phyloP scores from a whole-genome alignment of 2,113 vertebrate species.

The Heteronetta atricapilla region DNA sequence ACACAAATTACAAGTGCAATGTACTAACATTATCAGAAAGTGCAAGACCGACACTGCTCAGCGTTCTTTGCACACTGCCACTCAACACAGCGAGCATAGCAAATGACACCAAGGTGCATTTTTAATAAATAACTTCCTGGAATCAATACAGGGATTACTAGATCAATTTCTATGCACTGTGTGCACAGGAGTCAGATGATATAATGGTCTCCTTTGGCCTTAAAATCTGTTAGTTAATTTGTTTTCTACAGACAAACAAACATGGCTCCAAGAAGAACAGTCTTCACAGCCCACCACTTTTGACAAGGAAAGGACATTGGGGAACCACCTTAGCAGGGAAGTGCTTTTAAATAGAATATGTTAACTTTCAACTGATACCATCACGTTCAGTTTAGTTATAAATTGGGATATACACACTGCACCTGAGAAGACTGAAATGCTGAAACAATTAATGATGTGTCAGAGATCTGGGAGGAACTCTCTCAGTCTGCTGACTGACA shows the following conservation, averaged over 20 bases:
- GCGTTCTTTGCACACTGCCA: background rate
- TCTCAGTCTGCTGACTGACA: too few relatives aligned
- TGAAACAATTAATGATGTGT: background rate
- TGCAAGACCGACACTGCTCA: background rate
- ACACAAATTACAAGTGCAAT: background rate
- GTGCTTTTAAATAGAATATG: background rate
- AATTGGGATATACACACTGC: background rate
- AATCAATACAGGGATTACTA: conserved; percentile 11
- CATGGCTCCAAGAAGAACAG: background rate
- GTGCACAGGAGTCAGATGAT: background rate
- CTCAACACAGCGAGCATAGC: background rate
- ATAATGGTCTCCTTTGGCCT: conserved; percentile 11
- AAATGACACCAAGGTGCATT: background rate
- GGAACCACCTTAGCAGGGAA: background rate
- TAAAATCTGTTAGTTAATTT: conserved; percentile 13
- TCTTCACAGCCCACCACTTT: background rate
- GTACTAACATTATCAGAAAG: background rate
- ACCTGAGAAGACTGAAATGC: background rate
- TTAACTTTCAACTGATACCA: background rate
- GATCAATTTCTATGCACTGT: background rate
- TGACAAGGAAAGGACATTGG: background rate
- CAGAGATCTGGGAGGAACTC: background rate
- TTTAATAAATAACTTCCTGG: background rate
- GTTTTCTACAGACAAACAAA: background rate
- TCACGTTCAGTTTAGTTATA: background rate